phyloP scores from a whole-genome alignment of 2,888 invertebrate genomes.

The Phengaris alcon region DNA sequence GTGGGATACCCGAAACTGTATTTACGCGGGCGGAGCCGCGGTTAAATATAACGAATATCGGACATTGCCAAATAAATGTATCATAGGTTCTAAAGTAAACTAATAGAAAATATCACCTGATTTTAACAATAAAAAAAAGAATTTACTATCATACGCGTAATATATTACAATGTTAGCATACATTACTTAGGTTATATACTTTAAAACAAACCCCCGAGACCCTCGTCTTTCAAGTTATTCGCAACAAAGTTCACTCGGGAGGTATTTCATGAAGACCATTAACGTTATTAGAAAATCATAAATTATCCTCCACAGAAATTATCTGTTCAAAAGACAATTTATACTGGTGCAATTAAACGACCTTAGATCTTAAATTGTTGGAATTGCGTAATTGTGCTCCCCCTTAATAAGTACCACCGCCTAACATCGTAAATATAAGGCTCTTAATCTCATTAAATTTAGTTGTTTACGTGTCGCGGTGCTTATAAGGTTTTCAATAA shows the following conservation, averaged over 20 bases:
- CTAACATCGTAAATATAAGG: constrained; percentile 7
- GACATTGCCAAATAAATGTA: too few relatives aligned
- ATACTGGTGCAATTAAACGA: constrained; percentile 66
- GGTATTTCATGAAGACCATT: constrained; percentile 16
- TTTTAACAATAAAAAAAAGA: background rate
- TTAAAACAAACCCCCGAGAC: background rate
- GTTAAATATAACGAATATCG: too few relatives aligned
- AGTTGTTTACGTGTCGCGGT: constrained; percentile 24
- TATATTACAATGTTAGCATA: background rate
- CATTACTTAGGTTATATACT: constrained; percentile 10
- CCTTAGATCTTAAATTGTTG: constrained; percentile 66
- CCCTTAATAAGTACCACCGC: constrained; percentile 22
- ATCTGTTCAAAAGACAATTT: constrained; percentile 67
- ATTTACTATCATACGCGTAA: background rate
- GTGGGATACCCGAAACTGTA: too few relatives aligned
- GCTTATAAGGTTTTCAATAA: background rate
- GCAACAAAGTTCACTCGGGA: constrained; percentile 4
- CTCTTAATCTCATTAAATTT: constrained; percentile 28
- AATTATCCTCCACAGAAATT: constrained; percentile 49
- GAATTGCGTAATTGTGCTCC: constrained; percentile 64
- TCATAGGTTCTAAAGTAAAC: background rate
- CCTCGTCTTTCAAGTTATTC: constrained; percentile 1
- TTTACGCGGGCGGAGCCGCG: too few relatives aligned
- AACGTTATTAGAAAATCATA: constrained; percentile 28
- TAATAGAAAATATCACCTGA: background rate